Evolutionary conservation across 2,888 invertebrate species (phyloP), one percentile per base, ranked within the genome.

Genomic region (Trichopoda pennipes): DNA sequence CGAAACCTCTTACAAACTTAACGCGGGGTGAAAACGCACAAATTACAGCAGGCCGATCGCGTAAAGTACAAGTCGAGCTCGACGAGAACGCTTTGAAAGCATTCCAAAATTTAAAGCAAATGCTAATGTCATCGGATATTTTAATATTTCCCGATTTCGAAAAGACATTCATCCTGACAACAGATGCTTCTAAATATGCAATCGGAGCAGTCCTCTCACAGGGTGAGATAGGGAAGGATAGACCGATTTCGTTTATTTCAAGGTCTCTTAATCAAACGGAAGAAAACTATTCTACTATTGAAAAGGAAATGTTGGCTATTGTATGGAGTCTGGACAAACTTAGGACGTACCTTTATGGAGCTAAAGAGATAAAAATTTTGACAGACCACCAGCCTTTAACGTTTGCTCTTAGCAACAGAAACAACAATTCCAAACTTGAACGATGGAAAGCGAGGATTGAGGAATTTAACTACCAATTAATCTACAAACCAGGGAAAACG

Each of bases 21-120:
- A 84, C 81, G 2, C 77, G 84, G 72, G 81, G 77, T n/a, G 79
- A 81, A 58, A 84, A 83, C 6, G 80, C 81, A 0, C 81, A 82
- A 42, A 63, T 84, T 1, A 84, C 66, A 42, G 73, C 79, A 1
- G 81, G 70, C 3, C 76, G 80, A 16, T 85, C 84, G 2, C 83
- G 49, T 53, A 84, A 81, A 2, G 55, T 85, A 1, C 49, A 44
- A 58, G 80, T 82, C 6, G 32, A 8, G 8, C 47, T 85, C 17
- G 75, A 61, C 17, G 69, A 73, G n/a, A 42, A 68, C 49, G 80
- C 77, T 6, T 16, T 72, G 12, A 61, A 75, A 35, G 81, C 84
- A 10, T 84, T 85, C 64, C 49, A 84, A 21, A 51, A 83, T 6
- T 23, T 85, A 12, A 85, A 84, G 38, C 78, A 78, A 58, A 61